Percentiles rank a stretch among this genome's conserved stretches.
Evolutionary conservation across 2,888 invertebrate species (phyloP).

Genomic region (Philonicus albiceps): DNA sequence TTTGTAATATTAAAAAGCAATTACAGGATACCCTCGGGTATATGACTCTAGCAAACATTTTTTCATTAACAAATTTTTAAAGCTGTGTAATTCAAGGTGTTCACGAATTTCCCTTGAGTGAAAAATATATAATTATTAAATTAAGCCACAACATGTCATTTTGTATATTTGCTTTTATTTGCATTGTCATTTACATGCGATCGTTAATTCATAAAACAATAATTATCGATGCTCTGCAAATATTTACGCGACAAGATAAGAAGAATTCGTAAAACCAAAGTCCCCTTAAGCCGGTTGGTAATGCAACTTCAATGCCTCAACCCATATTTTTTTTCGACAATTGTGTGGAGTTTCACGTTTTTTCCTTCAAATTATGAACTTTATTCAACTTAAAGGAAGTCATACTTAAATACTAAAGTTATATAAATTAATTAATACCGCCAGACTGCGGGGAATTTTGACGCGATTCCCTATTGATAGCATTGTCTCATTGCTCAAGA

Average conservation of each 20-base stretch:
- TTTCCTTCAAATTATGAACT: background rate
- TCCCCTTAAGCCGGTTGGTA: background rate
- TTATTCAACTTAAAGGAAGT: background rate
- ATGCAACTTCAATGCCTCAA: background rate
- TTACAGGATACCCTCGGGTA: background rate
- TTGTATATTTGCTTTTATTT: background rate
- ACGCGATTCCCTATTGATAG: background rate
- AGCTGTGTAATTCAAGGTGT: background rate
- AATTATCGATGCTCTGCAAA: background rate
- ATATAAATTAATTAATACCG: background rate
- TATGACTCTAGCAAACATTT: background rate
- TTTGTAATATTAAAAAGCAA: background rate
- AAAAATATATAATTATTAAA: background rate
- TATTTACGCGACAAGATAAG: background rate
- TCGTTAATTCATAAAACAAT: background rate
- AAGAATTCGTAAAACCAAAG: background rate
- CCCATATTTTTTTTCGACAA: background rate
- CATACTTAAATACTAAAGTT: background rate
- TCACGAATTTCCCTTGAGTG: background rate
- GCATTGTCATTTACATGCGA: background rate
- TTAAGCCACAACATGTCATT: background rate
- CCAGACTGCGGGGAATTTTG: background rate
- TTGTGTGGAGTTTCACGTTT: background rate
- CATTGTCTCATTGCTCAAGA: background rate
- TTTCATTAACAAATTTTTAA: background rate